These are phyloP conservation scores for Bembecia ichneumoniformis DNA, from an alignment of 2,888 invertebrate genomes.

Conservation along the genomic window DNA sequence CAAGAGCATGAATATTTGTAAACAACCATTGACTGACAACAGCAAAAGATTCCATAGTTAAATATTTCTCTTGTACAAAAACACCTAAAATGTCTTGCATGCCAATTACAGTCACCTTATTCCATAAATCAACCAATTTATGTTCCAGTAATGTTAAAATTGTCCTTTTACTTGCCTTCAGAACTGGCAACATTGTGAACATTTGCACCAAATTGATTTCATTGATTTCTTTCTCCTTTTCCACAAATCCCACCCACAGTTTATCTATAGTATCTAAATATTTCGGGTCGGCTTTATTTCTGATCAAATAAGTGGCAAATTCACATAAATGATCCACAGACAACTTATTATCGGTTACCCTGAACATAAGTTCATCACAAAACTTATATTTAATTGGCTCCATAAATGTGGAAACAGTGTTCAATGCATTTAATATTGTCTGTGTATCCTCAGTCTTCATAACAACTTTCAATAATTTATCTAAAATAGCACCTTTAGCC, in stretches of 20 bases:
- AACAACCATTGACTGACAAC: slow-evolving; percentile 70
- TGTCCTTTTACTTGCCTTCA: slow-evolving; percentile 73
- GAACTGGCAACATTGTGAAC: slow-evolving; percentile 68
- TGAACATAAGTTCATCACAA: slow-evolving; percentile 73
- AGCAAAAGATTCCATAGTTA: slow-evolving; percentile 50
- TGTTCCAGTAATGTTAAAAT: slow-evolving; percentile 73
- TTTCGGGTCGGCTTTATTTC: slow-evolving; percentile 51
- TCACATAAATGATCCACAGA: slow-evolving; percentile 73
- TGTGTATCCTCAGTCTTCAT: slow-evolving; percentile 60
- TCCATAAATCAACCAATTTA: slow-evolving; percentile 70
- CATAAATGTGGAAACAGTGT: slow-evolving; percentile 48
- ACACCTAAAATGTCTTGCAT: slow-evolving; percentile 63
- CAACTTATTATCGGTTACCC: slow-evolving; percentile 74
- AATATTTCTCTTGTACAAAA: slow-evolving; percentile 47
- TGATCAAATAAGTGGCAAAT: slow-evolving; percentile 67
- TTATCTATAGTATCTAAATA: slow-evolving; percentile 73
- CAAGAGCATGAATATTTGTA: slow-evolving; percentile 72
- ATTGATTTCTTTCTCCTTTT: slow-evolving; percentile 70
- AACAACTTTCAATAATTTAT: slow-evolving; percentile 55
- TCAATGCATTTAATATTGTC: slow-evolving; percentile 55
- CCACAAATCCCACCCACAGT: slow-evolving; percentile 77
- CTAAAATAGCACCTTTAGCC: slow-evolving; percentile 60
- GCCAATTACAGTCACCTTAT: slow-evolving; percentile 55
- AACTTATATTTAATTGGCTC: slow-evolving; percentile 65
- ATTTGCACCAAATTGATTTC: slow-evolving; percentile 70